phyloP scores from a whole-genome alignment of 2,113 vertebrate species.

The Dipodomys merriami region DNA sequence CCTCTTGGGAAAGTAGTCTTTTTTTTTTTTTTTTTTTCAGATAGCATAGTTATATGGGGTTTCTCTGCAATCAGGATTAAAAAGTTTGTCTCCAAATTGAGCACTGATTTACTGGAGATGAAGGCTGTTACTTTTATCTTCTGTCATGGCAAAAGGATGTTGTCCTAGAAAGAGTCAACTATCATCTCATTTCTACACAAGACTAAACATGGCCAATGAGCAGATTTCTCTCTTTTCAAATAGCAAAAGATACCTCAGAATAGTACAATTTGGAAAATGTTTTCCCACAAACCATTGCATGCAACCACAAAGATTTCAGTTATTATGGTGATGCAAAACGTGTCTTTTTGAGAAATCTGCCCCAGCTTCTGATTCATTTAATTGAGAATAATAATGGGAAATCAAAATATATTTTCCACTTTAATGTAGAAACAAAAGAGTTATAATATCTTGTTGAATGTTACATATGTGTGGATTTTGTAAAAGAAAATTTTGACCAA shows the following conservation, averaged over 20 bases:
- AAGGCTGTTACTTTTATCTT: neutral
- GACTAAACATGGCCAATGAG: neutral
- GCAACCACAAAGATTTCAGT: neutral
- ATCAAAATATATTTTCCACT: neutral
- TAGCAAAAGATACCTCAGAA: neutral
- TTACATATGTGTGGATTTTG: neutral
- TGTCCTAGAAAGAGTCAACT: fast-evolving
- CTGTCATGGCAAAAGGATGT: neutral
- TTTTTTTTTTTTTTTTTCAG: too few relatives aligned
- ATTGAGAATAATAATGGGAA: neutral
- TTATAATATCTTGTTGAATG: too few relatives aligned
- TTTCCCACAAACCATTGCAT: neutral
- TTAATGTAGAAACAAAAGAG: neutral
- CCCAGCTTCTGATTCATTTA: neutral
- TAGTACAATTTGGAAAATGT: neutral
- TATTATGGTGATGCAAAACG: neutral
- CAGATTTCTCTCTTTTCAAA: neutral
- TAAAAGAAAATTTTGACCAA: neutral
- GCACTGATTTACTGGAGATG: neutral
- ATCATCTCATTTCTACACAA: neutral
- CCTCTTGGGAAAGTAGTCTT: neutral
- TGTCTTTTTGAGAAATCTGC: neutral
- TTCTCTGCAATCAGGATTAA: neutral
- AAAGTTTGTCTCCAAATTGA: neutral
- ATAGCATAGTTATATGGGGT: neutral